Evolutionary conservation across 2,113 vertebrate species (phyloP).

Genomic region (Melanerpes formicivorus): DNA sequence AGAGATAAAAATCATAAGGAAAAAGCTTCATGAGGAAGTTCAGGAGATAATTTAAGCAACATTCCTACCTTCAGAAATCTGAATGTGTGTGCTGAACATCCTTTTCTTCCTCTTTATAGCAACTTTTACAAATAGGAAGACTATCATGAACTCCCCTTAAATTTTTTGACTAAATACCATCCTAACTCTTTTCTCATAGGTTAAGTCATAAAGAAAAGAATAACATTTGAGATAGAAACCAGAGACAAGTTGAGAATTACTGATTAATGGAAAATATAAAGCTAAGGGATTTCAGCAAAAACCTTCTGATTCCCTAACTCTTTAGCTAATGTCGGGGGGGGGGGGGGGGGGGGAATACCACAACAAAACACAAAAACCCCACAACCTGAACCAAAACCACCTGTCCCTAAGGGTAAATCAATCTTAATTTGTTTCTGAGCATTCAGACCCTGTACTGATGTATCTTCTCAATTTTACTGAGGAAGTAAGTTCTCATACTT

Average conservation of each 20-base stretch:
- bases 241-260: neutral
- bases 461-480: neutral
- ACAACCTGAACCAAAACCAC: neutral
- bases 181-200: neutral
- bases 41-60: neutral
- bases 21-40: neutral
- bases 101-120: neutral
- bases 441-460: neutral
- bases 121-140: neutral
- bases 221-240: neutral
- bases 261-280: neutral
- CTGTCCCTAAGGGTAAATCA: neutral
- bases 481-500: neutral
- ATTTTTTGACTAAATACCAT: neutral
- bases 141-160: neutral
- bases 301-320: neutral
- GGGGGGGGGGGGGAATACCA: too few relatives aligned
- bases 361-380: neutral
- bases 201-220: neutral
- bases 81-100: neutral
- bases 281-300: neutral
- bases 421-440: neutral
- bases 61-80: neutral
- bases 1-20: neutral
- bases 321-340: neutral